These are phyloP conservation scores for Azemiops feae DNA, from an alignment of 2,113 vertebrate genomes.

Conservation along the genomic window DNA sequence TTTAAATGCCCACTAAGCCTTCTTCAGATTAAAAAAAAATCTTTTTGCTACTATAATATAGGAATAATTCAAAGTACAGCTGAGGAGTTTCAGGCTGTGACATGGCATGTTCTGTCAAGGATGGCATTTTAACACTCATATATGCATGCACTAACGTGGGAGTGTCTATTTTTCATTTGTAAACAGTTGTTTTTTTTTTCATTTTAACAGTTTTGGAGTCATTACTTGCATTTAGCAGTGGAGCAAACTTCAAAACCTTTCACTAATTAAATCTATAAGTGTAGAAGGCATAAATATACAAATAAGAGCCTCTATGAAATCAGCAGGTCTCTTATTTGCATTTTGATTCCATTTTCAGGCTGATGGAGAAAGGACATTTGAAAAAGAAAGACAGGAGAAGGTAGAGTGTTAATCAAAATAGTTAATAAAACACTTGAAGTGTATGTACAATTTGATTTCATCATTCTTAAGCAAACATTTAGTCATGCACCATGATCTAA, in stretches of 20 bases:
- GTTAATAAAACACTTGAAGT: conserved; percentile 16
- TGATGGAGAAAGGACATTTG: not conserved
- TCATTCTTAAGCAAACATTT: conserved; percentile 3
- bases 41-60: not conserved
- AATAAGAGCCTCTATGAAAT: conserved; percentile 20
- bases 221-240: conserved; percentile 10
- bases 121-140: not conserved
- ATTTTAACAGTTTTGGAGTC: conserved; percentile 23
- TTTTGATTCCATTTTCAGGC: conserved; percentile 6
- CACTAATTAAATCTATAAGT: not conserved
- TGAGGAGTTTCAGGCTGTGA: not conserved
- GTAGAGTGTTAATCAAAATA: not conserved
- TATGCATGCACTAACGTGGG: not conserved
- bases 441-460: not conserved
- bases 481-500: not conserved
- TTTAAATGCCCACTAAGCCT: not conserved
- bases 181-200: conserved; percentile 53
- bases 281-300: not conserved
- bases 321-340: conserved; percentile 14
- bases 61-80: not conserved
- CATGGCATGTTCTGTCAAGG: not conserved
- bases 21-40: not conserved
- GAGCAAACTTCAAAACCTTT: conserved; percentile 5
- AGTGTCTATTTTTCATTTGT: conserved; percentile 29
- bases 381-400: not conserved